phyloP scores from a whole-genome alignment of 2,797 vertebrate species.

The Emydoidea blandingii region DNA sequence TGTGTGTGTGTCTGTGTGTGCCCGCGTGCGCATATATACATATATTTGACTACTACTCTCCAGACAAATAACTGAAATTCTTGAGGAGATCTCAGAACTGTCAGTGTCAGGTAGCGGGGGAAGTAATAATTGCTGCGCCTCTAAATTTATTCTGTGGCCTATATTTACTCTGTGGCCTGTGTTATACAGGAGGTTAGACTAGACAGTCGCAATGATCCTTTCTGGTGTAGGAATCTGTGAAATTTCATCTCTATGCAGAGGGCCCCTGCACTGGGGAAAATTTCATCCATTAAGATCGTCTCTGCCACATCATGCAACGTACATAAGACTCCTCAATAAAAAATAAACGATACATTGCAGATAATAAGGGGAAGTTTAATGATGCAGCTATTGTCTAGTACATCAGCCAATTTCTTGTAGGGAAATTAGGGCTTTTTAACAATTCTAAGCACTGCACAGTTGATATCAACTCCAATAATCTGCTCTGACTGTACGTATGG shows the following conservation, averaged over 20 bases:
- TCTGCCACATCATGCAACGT: conserved; percentile 1
- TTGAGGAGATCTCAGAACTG: conserved; percentile 10
- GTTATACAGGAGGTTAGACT: background rate
- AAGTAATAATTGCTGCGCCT: background rate
- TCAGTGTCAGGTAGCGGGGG: background rate
- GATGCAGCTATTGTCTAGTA: background rate
- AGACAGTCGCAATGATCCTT: background rate
- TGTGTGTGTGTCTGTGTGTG: background rate
- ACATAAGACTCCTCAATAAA: conserved; percentile 29
- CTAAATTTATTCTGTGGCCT: background rate
- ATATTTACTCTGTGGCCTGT: background rate
- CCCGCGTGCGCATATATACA: background rate
- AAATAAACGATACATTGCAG: background rate
- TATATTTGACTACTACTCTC: background rate
- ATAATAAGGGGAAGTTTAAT: background rate
- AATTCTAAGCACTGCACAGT: background rate
- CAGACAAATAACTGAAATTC: background rate
- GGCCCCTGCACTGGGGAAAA: background rate
- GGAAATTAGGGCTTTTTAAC: background rate
- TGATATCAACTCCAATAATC: background rate
- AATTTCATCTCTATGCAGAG: background rate
- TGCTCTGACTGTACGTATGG: background rate
- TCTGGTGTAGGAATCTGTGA: background rate
- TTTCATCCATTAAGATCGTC: conserved; percentile 14
- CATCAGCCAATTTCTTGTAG: background rate